These are phyloP conservation scores for Lithodes maja DNA, from an alignment of 2,888 invertebrate genomes.

Conservation along the genomic window DNA sequence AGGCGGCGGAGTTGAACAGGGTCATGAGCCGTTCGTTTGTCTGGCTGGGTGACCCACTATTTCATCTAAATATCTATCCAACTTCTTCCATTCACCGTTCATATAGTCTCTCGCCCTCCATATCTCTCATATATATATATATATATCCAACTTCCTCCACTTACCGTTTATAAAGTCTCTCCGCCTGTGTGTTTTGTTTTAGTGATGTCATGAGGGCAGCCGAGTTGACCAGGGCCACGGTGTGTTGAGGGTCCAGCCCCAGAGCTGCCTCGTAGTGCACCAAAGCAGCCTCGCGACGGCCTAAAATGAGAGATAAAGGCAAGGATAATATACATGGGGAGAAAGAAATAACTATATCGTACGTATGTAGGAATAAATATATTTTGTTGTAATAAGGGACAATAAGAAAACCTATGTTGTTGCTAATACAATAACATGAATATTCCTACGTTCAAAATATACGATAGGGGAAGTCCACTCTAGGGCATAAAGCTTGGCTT, in stretches of 20 bases:
- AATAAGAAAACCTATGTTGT: no score
- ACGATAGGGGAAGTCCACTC: no score
- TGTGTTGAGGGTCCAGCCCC: slow-evolving; percentile 43
- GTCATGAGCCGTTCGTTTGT: no score
- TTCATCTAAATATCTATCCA: background rate
- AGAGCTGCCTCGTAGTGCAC: slow-evolving; percentile 45
- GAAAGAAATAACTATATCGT: no score
- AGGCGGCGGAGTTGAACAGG: no score
- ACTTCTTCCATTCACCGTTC: background rate
- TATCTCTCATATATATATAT: background rate
- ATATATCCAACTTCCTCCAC: background rate
- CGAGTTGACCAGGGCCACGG: slow-evolving; percentile 47
- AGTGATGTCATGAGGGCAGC: slow-evolving; percentile 37
- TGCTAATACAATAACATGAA: no score
- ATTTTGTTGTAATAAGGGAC: no score
- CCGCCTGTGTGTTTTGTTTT: slow-evolving; percentile 30
- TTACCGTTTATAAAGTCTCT: slow-evolving; percentile 47
- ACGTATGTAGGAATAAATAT: no score
- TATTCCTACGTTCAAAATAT: no score
- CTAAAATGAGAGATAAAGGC: background rate
- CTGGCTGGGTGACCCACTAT: no score
- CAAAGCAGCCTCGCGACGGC: slow-evolving; percentile 14
- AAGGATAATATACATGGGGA: background rate
- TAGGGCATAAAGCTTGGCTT: no score
- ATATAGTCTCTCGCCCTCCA: background rate